Base-by-base conservation (phyloP, 2,888 invertebrate genomes). In the Nycteola revayana region DNA sequence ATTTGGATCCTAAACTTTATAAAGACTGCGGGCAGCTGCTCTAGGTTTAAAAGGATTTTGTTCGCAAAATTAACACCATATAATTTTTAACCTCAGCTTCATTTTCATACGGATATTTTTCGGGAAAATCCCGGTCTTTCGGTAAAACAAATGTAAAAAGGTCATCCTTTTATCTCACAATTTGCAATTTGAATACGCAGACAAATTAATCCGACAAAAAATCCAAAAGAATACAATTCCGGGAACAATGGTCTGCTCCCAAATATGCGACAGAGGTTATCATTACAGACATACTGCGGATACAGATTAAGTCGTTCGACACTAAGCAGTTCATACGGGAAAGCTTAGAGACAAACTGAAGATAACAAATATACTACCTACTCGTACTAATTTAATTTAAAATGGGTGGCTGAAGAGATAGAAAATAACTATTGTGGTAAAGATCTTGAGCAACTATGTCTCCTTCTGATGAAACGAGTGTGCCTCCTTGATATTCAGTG, bases 171-270 rank as follows among this genome's bases (percentile, higher is more conserved):
- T 77, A 81, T 81, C 71, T 75, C 78, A 71, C 74, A 79, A 84
- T 84, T 80, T 80, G 82, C 78, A 80, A 82, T 87, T 84, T 84
- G 82, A 81, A 86, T 85, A 77, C 84, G 77, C 79, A 82, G 82
- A 83, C 84, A 85, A 83, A 85, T 84, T 80, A 84, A 84, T 82
- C 79, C 79, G 51, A 65, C 67, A 71, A 80, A 84, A 83, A 85
- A 79, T 71, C 66, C 72, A 70, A 83, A 79, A 76, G 71, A 74
- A 77, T 69, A 78, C 72, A 76, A 75, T 66, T 62, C 57, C 66
- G 63, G 62, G 56, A 67, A 73, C 73, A 71, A 69, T 69, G 62
- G 72, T 49, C 63, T 58, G 64, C 49, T 47, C 64, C 69, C 52
- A 78, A 83, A 83, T 81, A 76, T 77, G 78, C 76, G 72, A 68